phyloP scores from a whole-genome alignment of 2,888 invertebrate species.

The Oegoconia quadripuncta region DNA sequence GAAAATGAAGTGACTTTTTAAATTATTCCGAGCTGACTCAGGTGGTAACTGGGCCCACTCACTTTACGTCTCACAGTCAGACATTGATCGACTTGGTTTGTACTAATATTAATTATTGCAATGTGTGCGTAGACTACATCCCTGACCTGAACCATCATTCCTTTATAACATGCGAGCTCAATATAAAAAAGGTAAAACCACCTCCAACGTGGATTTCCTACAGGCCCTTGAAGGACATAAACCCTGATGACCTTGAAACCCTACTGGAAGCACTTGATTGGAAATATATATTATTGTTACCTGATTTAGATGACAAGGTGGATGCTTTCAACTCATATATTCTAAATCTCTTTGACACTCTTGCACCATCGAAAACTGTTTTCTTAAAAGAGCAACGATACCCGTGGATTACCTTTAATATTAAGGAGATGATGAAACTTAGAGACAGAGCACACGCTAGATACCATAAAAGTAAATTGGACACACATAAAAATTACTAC shows the following conservation, averaged over 20 bases:
- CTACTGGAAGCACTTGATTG: background rate
- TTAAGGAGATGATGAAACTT: background rate
- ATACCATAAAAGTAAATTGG: background rate
- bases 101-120: background rate
- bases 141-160: background rate
- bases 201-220: background rate
- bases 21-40: background rate
- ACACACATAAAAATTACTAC: background rate
- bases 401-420: background rate
- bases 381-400: background rate
- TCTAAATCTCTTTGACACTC: background rate
- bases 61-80: slow-evolving; percentile 8
- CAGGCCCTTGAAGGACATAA: background rate
- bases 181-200: background rate
- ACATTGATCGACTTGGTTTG: slow-evolving; percentile 12
- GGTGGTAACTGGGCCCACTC: slow-evolving; percentile 6
- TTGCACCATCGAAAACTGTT: background rate
- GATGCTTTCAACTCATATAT: background rate
- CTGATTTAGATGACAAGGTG: slow-evolving; percentile 1
- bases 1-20: slow-evolving; percentile 2
- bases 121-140: background rate
- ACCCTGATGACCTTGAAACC: too few species aligned
- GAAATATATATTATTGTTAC: background rate
- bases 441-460: background rate
- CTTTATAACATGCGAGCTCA: background rate